phyloP scores from a whole-genome alignment of 1,140 invertebrate species.

The Lordiphosa collinella region DNA sequence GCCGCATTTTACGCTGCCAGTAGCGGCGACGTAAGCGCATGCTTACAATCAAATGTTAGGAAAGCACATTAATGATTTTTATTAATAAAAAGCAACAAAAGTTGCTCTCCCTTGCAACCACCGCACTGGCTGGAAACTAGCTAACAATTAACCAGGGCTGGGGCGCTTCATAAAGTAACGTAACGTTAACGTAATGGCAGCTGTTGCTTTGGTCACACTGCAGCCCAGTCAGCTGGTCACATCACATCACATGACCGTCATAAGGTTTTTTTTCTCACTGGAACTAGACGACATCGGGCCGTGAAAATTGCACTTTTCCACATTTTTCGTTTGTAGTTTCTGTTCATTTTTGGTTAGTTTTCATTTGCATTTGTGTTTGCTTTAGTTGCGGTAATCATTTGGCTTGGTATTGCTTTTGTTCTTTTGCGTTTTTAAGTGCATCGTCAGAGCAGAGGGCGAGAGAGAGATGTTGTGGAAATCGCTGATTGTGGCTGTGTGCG shows the following conservation, averaged over 20 bases:
- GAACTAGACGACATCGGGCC: conserved; percentile 35
- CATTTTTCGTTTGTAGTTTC: conserved; percentile 69
- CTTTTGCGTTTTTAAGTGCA: conserved; percentile 31
- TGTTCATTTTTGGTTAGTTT: conserved; percentile 71
- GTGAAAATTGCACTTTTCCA: conserved; percentile 43
- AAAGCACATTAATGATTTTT: conserved; percentile 1
- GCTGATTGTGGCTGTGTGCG: conserved; percentile 68
- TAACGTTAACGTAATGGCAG: not conserved
- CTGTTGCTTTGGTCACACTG: not conserved
- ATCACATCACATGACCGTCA: conserved; percentile 48
- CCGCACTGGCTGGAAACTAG: too few species aligned
- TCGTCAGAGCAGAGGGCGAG: conserved; percentile 35
- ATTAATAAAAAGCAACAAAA: conserved; percentile 10
- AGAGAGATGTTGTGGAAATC: conserved; percentile 72
- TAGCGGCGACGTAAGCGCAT: conserved; percentile 57
- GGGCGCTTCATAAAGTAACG: too few species aligned
- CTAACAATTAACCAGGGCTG: too few species aligned
- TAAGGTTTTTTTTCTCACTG: conserved; percentile 51
- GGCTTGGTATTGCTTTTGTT: conserved; percentile 35
- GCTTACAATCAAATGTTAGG: not conserved
- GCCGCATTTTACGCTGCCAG: conserved; percentile 66
- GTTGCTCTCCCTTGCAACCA: not conserved
- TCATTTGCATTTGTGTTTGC: conserved; percentile 28
- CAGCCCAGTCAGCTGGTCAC: not conserved
- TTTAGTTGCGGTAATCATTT: conserved; percentile 26